phyloP scores from a whole-genome alignment of 2,888 invertebrate genomes.

The Deladenus siricidicola region DNA sequence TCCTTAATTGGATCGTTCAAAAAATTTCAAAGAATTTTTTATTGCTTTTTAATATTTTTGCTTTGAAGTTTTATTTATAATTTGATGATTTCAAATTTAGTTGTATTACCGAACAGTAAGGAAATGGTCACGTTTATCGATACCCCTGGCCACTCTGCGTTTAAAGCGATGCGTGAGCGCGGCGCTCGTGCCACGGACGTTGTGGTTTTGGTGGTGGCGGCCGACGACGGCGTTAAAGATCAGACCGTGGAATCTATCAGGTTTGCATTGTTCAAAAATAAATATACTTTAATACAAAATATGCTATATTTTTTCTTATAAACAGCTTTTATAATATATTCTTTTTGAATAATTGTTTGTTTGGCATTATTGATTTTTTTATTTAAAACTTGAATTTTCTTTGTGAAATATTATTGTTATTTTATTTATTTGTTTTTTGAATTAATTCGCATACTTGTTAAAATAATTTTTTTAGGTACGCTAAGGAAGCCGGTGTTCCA shows the following conservation, averaged over 20 bases:
- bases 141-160: constrained; percentile 98
- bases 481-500: constrained; percentile 67
- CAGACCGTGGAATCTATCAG: constrained; percentile 83
- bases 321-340: too few species aligned
- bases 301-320: too few species aligned
- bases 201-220: constrained; percentile 74
- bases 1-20: too few species aligned
- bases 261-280: too few species aligned
- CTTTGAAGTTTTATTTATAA: background rate
- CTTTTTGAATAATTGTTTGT: too few species aligned
- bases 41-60: too few species aligned
- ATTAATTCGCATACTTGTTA: too few species aligned
- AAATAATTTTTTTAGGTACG: constrained; percentile 60
- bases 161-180: constrained; percentile 67
- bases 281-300: too few species aligned
- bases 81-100: constrained; percentile 22
- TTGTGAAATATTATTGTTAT: background rate
- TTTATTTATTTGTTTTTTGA: background rate
- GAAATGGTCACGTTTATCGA: constrained; percentile 77
- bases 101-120: constrained; percentile 22
- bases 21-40: too few species aligned
- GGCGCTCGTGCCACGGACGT: constrained; percentile 94
- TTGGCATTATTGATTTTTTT: background rate
- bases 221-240: constrained; percentile 94
- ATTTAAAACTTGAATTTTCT: background rate